Base-by-base conservation (phyloP, 1,140 invertebrate genomes). In the Pogonus chalceus region DNA sequence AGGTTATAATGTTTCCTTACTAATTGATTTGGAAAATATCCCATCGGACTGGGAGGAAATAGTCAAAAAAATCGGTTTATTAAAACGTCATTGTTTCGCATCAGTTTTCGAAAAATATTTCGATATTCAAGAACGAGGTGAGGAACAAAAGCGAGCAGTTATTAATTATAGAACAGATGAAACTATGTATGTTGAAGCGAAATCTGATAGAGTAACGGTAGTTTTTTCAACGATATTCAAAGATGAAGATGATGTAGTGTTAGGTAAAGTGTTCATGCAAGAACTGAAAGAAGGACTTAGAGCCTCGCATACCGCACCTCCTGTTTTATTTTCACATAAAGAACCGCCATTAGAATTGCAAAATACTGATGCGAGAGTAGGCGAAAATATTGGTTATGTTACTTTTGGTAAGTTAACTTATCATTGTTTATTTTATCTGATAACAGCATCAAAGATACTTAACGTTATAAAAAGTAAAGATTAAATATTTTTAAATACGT, bases 61-160 rank as follows among this genome's bases (percentile, higher is more conserved):
- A 61, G 85, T 96, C 51, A 90, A 91, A 69, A 95, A 93, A 78
- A 90, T 96, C 59, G 92, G 92, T 21, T 77, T 97, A 21, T 73
- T 99, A 35, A 99, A 99, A 72, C 83, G 96, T 64, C 96, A 99
- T 74, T 99, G 96, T 75, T 99, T 99, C 76, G 96, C 96, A 16
- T 97, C 96, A 35, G 95, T 99, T 26, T 99, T 99, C 77, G 94
- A 99, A 74, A 97, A 98, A 67, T 99, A 99, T 77, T 99, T 99
- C 75, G 86, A 96, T 69, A 95, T 94, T 72, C 96, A 99, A 80
- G 92, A 95, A 70, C 81, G 87, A 61, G 91, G 89, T 1, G 83
- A 88, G 66, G 86, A 93, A 68, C 87, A 96, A 58, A 91, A 93
- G 70, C 80, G 92, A 68, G 96, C 96, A 55, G 92, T 99, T 52